phyloP scores from a whole-genome alignment of 1,140 invertebrate genomes.

The Drosophila mojavensis region DNA sequence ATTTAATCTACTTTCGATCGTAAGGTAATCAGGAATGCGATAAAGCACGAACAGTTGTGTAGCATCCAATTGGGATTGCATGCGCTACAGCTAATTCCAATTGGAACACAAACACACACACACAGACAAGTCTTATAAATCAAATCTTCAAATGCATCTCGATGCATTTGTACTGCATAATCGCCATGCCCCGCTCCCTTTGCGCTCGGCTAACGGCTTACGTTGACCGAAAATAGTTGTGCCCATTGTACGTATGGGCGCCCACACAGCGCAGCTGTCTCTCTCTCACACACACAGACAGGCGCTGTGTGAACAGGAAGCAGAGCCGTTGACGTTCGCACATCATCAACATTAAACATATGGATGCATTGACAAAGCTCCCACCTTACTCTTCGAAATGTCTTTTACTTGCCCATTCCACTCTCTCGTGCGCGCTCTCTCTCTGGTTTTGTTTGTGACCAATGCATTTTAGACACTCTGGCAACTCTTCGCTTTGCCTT shows the following conservation, averaged over 20 bases:
- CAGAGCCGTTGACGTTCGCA: conserved; percentile 33
- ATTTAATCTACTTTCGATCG: conserved; percentile 9
- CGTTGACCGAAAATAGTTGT: conserved; percentile 41
- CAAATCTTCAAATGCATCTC: conserved; percentile 4
- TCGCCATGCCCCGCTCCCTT: not conserved
- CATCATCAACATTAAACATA: conserved; percentile 33
- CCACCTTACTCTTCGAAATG: not conserved
- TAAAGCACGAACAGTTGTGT: conserved; percentile 7
- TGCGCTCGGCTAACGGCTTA: not conserved
- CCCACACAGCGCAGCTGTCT: conserved; percentile 25
- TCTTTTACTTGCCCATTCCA: not conserved
- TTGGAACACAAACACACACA: not conserved
- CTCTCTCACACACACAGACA: not conserved
- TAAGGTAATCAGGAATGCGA: conserved; percentile 2
- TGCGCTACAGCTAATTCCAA: conserved; percentile 5
- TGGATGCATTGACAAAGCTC: conserved; percentile 37
- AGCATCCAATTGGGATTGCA: conserved; percentile 8
- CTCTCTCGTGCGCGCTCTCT: not conserved
- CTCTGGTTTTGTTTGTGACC: not conserved
- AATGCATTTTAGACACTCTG: conserved; percentile 17
- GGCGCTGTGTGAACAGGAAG: conserved; percentile 37
- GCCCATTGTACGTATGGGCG: conserved; percentile 30
- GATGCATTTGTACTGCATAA: not conserved
- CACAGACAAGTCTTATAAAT: not conserved
- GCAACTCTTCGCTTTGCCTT: conserved; percentile 5